phyloP scores from a whole-genome alignment of 2,888 invertebrate genomes.

The Ceraclea dissimilis region DNA sequence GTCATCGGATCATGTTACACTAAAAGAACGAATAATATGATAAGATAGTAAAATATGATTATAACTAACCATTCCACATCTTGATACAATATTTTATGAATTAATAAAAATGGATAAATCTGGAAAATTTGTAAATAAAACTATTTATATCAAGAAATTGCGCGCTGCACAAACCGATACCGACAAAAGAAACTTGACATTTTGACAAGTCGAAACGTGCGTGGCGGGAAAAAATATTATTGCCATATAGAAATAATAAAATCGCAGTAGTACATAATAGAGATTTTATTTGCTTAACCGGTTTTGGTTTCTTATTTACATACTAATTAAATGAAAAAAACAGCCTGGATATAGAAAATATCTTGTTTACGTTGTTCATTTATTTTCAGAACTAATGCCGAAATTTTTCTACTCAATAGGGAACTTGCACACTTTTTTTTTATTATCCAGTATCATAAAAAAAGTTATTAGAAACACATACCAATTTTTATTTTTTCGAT shows the following conservation, averaged over 20 bases:
- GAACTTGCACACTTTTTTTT: too few species aligned
- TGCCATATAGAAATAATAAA: slow-evolving; percentile 3
- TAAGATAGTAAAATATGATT: neutral
- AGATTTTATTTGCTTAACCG: too few species aligned
- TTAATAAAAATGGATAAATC: neutral
- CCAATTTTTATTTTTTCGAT: too few species aligned
- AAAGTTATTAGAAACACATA: too few species aligned
- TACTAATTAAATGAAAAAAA: neutral
- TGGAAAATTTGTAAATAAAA: too few species aligned
- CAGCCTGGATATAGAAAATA: neutral
- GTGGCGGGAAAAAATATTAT: slow-evolving; percentile 14
- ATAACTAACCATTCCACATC: slow-evolving; percentile 19
- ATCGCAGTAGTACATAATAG: too few species aligned
- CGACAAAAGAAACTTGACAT: neutral
- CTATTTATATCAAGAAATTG: neutral
- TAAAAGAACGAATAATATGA: neutral
- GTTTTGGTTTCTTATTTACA: too few species aligned
- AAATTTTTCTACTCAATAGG: too few species aligned
- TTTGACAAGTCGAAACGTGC: slow-evolving; percentile 10
- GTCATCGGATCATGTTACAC: neutral
- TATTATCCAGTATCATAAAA: too few species aligned
- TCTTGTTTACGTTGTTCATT: too few species aligned
- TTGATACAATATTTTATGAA: neutral
- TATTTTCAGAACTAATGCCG: neutral
- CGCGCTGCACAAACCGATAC: neutral